Percentiles rank a stretch among this genome's conserved stretches.
Conservation (phyloP, 2,797 vertebrate species). For the Lepus townsendii region DNA sequence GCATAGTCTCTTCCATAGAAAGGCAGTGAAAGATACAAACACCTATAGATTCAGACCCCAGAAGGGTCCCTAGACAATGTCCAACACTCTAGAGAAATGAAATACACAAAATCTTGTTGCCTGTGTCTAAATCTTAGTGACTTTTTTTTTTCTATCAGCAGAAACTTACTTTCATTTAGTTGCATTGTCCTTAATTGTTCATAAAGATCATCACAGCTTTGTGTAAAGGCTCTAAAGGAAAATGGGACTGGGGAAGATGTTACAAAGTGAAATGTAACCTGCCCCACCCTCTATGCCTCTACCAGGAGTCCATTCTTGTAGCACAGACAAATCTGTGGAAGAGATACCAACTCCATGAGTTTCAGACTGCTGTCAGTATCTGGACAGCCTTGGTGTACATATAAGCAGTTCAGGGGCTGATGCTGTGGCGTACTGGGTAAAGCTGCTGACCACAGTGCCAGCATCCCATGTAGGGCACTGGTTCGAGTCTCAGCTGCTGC, state of each 20-base stretch:
- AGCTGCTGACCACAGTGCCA: too few species aligned
- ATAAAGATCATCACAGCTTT: not conserved
- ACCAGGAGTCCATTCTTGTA: not conserved
- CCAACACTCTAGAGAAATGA: not conserved
- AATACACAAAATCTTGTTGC: not conserved
- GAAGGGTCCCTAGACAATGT: not conserved
- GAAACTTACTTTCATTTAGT: not conserved
- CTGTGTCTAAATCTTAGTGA: not conserved
- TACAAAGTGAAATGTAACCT: not conserved
- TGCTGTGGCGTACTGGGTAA: too few species aligned
- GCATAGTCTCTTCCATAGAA: not conserved
- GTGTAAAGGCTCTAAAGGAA: not conserved
- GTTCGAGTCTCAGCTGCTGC: too few species aligned
- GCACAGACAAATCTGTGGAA: not conserved
- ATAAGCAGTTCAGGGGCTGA: not conserved
- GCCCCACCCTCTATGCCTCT: not conserved
- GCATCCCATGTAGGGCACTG: too few species aligned
- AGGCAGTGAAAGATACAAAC: not conserved
- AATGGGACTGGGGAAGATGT: not conserved
- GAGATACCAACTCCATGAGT: not conserved
- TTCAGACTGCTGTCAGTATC: not conserved
- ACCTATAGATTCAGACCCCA: not conserved
- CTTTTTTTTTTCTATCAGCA: not conserved
- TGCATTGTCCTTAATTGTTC: not conserved
- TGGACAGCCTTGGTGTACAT: not conserved